phyloP scores from a whole-genome alignment of 2,797 vertebrate genomes.

The Melanotaenia nigrans region DNA sequence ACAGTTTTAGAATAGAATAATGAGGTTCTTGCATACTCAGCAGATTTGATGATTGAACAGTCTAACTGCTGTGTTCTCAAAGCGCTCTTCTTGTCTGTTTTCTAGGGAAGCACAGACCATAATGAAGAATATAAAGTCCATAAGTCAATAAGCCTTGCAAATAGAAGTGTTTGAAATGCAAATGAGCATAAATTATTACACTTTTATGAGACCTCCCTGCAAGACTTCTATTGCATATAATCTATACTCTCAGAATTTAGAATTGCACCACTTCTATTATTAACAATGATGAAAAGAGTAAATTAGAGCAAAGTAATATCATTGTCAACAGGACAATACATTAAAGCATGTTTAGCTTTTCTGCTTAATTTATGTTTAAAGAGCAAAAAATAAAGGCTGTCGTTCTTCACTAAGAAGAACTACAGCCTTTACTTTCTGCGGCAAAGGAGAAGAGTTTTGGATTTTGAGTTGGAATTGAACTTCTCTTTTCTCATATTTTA shows the following conservation, averaged over 20 bases:
- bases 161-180: constrained; percentile 63
- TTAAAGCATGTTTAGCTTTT: background rate
- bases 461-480: background rate
- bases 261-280: background rate
- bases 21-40: constrained; percentile 4
- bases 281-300: background rate
- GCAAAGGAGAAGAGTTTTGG: background rate
- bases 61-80: constrained; percentile 42
- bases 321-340: background rate
- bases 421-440: background rate
- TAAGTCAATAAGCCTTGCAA: constrained; percentile 39
- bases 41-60: constrained; percentile 8
- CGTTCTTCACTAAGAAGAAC: background rate
- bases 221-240: constrained; percentile 21
- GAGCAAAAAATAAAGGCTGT: background rate
- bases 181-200: constrained; percentile 59
- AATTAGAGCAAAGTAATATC: background rate
- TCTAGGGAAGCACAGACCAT: constrained; percentile 13
- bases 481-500: background rate
- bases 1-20: background rate
- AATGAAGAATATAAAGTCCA: constrained; percentile 35
- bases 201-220: constrained; percentile 27
- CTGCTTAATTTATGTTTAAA: background rate
- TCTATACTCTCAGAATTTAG: background rate
- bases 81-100: constrained; percentile 30